A percentile compares a stretch with the other conserved stretches of the same genome.
Conservation (phyloP, 1,140 invertebrate genomes). For the Nixonia krombeini region DNA sequence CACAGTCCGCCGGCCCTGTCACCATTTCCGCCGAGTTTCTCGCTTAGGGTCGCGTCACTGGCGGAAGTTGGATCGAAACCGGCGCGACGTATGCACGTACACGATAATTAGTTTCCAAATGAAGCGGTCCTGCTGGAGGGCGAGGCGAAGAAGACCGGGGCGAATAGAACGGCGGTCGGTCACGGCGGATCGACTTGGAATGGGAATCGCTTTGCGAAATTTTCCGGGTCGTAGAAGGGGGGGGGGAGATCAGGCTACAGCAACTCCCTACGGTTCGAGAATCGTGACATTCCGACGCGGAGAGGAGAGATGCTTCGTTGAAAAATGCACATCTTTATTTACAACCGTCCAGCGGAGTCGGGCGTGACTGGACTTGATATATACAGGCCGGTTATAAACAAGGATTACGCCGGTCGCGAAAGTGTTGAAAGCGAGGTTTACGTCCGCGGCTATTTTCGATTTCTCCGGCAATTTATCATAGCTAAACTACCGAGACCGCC, state of each 20-base stretch:
- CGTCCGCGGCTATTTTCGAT: constrained; percentile 21
- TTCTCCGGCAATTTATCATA: constrained; percentile 22
- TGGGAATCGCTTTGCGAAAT: too few species aligned
- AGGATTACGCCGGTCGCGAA: too few species aligned
- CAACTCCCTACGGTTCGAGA: too few species aligned
- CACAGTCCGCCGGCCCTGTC: constrained; percentile 9
- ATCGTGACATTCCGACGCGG: too few species aligned
- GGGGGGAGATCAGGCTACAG: too few species aligned
- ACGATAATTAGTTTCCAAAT: constrained; percentile 51
- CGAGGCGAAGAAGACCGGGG: too few species aligned
- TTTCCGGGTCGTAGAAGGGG: too few species aligned
- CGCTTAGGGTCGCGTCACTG: constrained; percentile 8
- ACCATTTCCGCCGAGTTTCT: too few species aligned
- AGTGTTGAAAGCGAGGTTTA: too few species aligned
- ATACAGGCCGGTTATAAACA: constrained; percentile 34
- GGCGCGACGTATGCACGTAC: constrained; percentile 31
- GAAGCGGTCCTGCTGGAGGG: constrained; percentile 29
- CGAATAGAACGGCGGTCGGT: too few species aligned
- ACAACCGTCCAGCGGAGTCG: constrained; percentile 20
- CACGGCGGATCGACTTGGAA: too few species aligned
- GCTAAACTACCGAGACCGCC: constrained; percentile 12
- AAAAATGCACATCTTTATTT: constrained; percentile 31
- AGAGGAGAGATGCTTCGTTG: too few species aligned
- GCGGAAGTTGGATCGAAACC: constrained; percentile 19
- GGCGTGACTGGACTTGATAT: constrained; percentile 29